Conservation (phyloP, 2,113 vertebrate genomes). For the Callipepla squamata region DNA sequence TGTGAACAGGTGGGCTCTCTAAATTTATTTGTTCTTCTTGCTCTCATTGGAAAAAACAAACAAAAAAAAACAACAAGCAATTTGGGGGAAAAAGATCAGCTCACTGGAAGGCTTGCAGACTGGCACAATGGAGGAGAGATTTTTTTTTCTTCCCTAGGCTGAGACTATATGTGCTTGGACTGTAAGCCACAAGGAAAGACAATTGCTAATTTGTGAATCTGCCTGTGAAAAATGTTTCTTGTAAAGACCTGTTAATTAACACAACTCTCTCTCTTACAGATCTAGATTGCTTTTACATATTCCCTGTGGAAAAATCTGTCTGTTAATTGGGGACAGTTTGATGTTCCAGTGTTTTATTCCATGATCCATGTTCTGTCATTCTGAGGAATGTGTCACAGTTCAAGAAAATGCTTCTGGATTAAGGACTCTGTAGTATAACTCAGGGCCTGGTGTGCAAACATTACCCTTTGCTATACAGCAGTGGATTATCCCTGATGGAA, state of each 20-base stretch:
- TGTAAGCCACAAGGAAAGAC: neutral
- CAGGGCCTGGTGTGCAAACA: neutral
- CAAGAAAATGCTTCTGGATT: neutral
- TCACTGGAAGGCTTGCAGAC: neutral
- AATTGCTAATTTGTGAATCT: neutral
- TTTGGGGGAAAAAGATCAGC: rapidly evolving
- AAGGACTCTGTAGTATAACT: neutral
- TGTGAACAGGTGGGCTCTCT: neutral
- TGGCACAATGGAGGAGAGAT: neutral
- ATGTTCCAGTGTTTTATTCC: neutral
- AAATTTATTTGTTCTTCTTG: neutral
- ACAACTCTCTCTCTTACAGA: neutral
- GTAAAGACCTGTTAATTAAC: neutral
- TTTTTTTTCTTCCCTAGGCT: neutral
- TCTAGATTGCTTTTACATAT: neutral
- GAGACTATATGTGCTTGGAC: neutral
- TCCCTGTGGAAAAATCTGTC: neutral
- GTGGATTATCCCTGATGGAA: neutral
- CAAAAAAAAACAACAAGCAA: neutral
- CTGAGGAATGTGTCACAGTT: neutral
- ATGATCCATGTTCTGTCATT: neutral
- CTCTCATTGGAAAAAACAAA: neutral
- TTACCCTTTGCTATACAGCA: neutral
- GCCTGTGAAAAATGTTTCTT: neutral
- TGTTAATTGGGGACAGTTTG: neutral